phyloP scores from a whole-genome alignment of 2,113 vertebrate species.

The Athene noctua region DNA sequence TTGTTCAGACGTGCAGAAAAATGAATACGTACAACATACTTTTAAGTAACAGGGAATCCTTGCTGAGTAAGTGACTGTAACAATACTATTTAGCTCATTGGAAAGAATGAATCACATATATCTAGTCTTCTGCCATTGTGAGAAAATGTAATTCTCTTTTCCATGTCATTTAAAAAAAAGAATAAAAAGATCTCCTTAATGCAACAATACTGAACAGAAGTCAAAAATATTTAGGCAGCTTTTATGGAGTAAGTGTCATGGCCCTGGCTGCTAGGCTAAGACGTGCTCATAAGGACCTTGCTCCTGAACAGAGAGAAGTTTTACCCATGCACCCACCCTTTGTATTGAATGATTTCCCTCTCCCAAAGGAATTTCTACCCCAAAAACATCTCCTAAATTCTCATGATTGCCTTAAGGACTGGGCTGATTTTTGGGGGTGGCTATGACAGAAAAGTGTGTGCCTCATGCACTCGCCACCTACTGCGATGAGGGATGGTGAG shows the following conservation, averaged over 20 bases:
- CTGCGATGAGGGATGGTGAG: background rate
- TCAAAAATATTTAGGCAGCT: background rate
- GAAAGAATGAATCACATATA: slow-evolving; percentile 1
- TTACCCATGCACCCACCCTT: background rate
- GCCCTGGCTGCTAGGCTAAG: background rate
- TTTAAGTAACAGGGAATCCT: slow-evolving; percentile 5
- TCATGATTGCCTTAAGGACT: background rate
- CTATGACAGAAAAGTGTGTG: background rate
- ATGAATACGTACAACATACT: background rate
- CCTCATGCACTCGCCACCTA: background rate
- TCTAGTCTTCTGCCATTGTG: background rate
- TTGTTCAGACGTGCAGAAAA: background rate
- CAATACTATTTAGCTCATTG: background rate
- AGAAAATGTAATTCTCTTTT: slow-evolving; percentile 4
- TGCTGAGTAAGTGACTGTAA: background rate
- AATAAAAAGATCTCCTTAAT: background rate
- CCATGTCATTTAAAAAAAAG: background rate
- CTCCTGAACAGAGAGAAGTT: background rate
- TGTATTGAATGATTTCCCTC: background rate
- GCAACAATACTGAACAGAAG: background rate
- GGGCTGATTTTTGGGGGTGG: background rate
- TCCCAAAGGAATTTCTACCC: background rate
- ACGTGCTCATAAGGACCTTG: background rate
- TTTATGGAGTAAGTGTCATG: background rate
- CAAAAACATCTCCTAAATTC: background rate